Evolutionary conservation across 64 coral and sea anemone species (phyloP), one percentile per base, ranked within the genome.

Genomic region (Pocillopora damicornis): DNA sequence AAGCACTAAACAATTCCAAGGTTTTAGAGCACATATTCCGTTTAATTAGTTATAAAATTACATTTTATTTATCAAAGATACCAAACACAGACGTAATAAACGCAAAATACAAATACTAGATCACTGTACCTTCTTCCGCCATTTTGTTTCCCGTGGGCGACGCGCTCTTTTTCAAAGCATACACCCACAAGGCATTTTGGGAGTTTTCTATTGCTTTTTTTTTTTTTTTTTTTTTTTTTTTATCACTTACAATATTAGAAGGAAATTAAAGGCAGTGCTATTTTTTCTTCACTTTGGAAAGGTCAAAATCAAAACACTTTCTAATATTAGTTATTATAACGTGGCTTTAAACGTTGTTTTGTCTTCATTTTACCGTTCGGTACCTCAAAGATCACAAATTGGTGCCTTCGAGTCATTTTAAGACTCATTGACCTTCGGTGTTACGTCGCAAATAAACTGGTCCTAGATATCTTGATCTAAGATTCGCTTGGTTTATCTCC

Each of bases 91-190:
- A 26, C 64, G 0, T 57, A 37, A 13, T 57, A 84, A 56, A 84
- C 35, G 22, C 36, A 71, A 45, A 69, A 51, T n/a, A 45, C 6
- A 45, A 83, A 7, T 8, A 64, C 9, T 64, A 37, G 30, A 38
- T 38, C 38, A 66, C 36, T 37, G 9, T 84, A 84, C 81, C 81
- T 84, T 84, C 81, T 65, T 84, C 81, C 81, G 81, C 81, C 81
- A 84, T 84, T 68, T 84, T 84, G 81, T 84, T 69, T 84, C 71
- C 20, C 15, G 16, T 13, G 36, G 36, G 37, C 81, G 81, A 84
- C 81, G 81, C 81, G 81, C 81, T 84, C 81, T 84, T 84, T 84
- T 84, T 84, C 81, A 84, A 84, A 84, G 81, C 14, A 57, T 38
- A 71, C 18, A 26, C 22, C 63, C 81, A 37, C 13, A n/a, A 18